Conservation (phyloP, 2,888 invertebrate genomes). For the Rhogogaster chlorosoma region DNA sequence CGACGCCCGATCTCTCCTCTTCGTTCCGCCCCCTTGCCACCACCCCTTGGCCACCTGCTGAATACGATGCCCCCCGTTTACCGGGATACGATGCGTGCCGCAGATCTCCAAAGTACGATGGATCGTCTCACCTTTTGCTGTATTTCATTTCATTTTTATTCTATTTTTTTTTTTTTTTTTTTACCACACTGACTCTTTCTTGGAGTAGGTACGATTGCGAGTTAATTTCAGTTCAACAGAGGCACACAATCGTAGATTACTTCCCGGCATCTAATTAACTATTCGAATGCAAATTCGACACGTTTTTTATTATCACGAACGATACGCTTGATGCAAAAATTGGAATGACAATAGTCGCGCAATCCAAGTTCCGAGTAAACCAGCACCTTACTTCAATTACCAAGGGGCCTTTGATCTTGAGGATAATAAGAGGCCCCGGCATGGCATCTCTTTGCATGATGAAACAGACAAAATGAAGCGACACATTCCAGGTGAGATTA, state of each 20-base stretch:
- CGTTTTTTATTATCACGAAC: slow-evolving; percentile 27
- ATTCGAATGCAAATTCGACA: slow-evolving; percentile 31
- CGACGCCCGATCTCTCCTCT: slow-evolving; percentile 50
- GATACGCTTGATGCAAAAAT: slow-evolving; percentile 28
- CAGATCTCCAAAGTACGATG: slow-evolving; percentile 5
- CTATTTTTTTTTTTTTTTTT: not conserved
- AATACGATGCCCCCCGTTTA: slow-evolving; percentile 27
- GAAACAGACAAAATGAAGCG: slow-evolving; percentile 23
- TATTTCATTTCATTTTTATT: not conserved
- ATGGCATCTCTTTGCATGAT: not conserved
- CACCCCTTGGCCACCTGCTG: slow-evolving; percentile 47
- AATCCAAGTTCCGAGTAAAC: slow-evolving; percentile 22
- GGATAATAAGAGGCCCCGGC: not conserved
- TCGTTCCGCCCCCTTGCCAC: slow-evolving; percentile 39
- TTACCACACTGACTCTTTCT: not conserved
- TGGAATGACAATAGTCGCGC: slow-evolving; percentile 18
- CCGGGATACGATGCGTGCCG: slow-evolving; percentile 14
- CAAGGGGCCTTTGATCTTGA: slow-evolving; percentile 20
- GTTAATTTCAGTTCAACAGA: slow-evolving; percentile 31
- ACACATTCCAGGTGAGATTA: slow-evolving; percentile 17
- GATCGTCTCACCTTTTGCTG: not conserved
- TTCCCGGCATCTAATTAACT: not conserved
- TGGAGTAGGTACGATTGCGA: slow-evolving; percentile 9
- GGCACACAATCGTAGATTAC: not conserved
- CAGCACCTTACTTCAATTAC: slow-evolving; percentile 6